Conservation (phyloP, 1,140 invertebrate genomes). For the Ceratosolen solmsi region DNA sequence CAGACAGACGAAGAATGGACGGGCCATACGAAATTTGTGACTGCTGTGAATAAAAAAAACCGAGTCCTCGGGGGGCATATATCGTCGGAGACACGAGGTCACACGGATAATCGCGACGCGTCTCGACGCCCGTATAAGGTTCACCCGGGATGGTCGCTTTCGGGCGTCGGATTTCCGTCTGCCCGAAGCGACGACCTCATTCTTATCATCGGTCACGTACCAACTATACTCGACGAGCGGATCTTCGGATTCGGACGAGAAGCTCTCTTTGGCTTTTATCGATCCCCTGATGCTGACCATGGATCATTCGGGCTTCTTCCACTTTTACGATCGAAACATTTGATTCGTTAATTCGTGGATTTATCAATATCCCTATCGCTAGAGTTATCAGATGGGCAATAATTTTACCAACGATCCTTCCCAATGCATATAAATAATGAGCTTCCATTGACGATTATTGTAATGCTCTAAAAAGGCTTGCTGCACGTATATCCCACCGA, state of each 20-base stretch:
- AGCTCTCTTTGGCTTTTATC: not conserved
- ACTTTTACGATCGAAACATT: too few relatives aligned
- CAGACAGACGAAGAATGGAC: not conserved
- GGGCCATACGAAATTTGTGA: not conserved
- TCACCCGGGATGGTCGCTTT: not conserved
- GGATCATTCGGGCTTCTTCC: too few relatives aligned
- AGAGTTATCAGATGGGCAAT: too few relatives aligned
- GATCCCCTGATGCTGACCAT: too few relatives aligned
- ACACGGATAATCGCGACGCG: constrained; percentile 50
- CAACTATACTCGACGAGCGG: too few relatives aligned
- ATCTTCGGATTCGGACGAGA: not conserved
- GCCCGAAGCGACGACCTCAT: not conserved
- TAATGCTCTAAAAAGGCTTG: too few relatives aligned
- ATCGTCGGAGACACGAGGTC: constrained; percentile 39
- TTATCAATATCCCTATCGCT: too few relatives aligned
- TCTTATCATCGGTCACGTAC: not conserved
- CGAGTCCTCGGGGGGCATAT: constrained; percentile 22
- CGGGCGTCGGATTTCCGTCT: not conserved
- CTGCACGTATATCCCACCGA: too few relatives aligned
- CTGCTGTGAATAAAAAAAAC: constrained; percentile 4
- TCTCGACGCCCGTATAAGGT: constrained; percentile 34
- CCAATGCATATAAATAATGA: too few relatives aligned
- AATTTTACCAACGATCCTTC: too few relatives aligned
- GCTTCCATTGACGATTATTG: too few relatives aligned
- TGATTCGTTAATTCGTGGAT: too few relatives aligned